Conservation (phyloP, 2,113 vertebrate species). For the Lasiurus cinereus region DNA sequence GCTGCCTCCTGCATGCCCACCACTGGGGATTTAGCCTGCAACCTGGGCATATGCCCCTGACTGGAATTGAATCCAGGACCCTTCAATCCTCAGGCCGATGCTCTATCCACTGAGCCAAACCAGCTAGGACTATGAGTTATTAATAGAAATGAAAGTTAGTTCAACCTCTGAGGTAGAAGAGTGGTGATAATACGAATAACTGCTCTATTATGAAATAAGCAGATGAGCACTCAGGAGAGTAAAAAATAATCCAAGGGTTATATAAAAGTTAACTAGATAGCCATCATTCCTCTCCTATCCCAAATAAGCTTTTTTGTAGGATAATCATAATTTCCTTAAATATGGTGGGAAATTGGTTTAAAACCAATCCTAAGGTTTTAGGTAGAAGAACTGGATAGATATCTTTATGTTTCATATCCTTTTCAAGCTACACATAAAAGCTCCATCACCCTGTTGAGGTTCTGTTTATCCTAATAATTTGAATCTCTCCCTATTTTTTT, state of each 20-base stretch:
- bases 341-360: neutral
- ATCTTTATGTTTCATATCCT: neutral
- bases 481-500: conserved; percentile 36
- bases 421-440: neutral
- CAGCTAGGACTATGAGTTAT: neutral
- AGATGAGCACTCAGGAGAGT: neutral
- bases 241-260: neutral
- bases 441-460: neutral
- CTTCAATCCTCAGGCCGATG: no score
- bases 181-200: neutral
- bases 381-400: neutral
- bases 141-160: conserved; percentile 5
- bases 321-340: neutral
- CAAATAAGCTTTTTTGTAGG: neutral
- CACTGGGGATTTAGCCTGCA: no score
- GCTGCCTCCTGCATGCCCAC: no score
- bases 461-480: neutral
- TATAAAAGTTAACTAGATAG: neutral
- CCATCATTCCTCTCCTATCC: neutral
- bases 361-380: neutral
- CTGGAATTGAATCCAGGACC: no score
- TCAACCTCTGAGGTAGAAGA: neutral
- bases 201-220: neutral
- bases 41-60: no score
- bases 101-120: no score